Base-by-base conservation (phyloP, 2,797 vertebrate genomes). In the Anguilla anguilla region DNA sequence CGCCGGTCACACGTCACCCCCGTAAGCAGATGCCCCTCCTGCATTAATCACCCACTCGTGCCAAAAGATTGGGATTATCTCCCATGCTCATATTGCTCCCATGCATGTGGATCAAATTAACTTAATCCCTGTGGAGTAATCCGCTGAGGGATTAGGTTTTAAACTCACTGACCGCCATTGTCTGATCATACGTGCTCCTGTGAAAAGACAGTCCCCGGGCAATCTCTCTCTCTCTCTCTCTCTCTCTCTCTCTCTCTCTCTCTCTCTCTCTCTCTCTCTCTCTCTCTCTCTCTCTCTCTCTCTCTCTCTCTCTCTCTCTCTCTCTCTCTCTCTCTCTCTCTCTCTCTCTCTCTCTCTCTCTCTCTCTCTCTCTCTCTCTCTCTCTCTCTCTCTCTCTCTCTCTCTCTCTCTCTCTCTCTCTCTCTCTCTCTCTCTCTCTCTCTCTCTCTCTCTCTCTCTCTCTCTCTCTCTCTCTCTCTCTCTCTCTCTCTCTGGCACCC, bases 91-190 rank as follows among this genome's bases (percentile, higher is more conserved):
- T 86, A 90, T 90, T 89, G 89, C 90, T 89, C 87, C 87, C 90
- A 89, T 93, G 90, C 93, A 93, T 94, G 92, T 90, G 88, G 87
- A 93, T 92, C 91, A 94, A 94, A 94, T 95, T 91, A 95, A 91
- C 89, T 91, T 91, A 91, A 94, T 93, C 92, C 91, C 91, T 88
- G 91, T 86, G 89, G 86, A 92, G 88, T 93, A 94, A 94, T 94
- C 93, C 86, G 7, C 91, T 90, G 91, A 90, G 90, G 93, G 92
- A 93, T 95, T 94, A 94, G 92, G 91, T 92, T 94, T 92, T 92
- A 46, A 25, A 11, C 67, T 46, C 53, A n/a, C 57, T 51, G 35
- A 57, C 81, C 49, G 46, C 46, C 15, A 15, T 82, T n/a, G 22
- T 49, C 79, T 51, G 79, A 10, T 49, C 43, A 10, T 11, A 22